Evolutionary conservation across 2,797 vertebrate species (phyloP), one percentile per base, ranked within the genome.

Genomic region (Mustela erminea): DNA sequence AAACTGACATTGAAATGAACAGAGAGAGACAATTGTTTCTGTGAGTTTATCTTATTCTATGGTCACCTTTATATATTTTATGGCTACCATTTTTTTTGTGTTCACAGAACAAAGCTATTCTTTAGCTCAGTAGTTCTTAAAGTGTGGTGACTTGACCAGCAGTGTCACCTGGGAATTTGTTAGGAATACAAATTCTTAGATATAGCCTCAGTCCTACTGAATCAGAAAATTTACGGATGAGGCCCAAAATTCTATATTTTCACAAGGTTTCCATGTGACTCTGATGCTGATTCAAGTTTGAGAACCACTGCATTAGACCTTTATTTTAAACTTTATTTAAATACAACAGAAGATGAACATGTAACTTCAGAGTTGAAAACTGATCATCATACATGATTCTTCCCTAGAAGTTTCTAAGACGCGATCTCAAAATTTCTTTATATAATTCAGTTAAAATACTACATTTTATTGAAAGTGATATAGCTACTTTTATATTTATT

Each of bases 71-170:
- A 86, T 74, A 20, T 92, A 58, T 64, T 93, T 90, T 49, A 68
- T 64, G 41, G 18, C 90, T 96, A 46, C 23, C 41, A 41, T 72
- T 96, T 84, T 94, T 86, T 82, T 13, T 74, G 32, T 74, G 13
- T 74, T 97, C 35, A 54, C 35, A 93, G 60, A 96, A 68, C 20
- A 96, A 96, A 87, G 35, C 5, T 83, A 15, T 95, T 86, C 58
- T 96, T 93, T 74, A 25, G 5, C 46, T 78, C 13, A 60, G 10
- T 88, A 35, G 3, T 77, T 94, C 13, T 84, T 74, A 35, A 87
- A 77, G 15, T 52, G 13, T 72, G 41, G 21, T 72, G 49, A 6
- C 35, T n/a, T 4, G 25, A 64, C 5, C 25, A 35, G 52, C 5
- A 84, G 15, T 72, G 77, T 82, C 38, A 35, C 23, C 32, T 87